Base-by-base conservation (phyloP, 2,888 invertebrate genomes). In the Acrocera orbiculus region DNA sequence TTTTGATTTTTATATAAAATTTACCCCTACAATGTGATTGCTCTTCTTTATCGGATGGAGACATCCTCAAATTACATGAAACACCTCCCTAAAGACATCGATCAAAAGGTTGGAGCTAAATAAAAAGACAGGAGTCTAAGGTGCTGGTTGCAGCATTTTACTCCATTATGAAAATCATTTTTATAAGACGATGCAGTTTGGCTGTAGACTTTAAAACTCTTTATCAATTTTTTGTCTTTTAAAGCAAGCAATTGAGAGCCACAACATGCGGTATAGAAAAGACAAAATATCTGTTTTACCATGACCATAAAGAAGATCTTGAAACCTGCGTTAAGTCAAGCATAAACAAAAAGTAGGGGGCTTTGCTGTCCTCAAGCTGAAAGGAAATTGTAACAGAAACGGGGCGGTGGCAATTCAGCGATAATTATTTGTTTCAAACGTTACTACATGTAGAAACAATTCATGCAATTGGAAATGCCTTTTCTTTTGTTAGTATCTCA, bases 41-140 rank as follows among this genome's bases (percentile, higher is more conserved):
- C 20, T 17, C 27, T 26, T 27, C 27, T 25, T 16, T 22, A 32
- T 27, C 27, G 22, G 28, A 36, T 17, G 34, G 37, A 40, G 40
- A 40, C 40, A 38, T 38, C 38, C 36, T 40, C 40, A 38, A 38
- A 40, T 40, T 38, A 40, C 38, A 38, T 30, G 40, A 38, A 40
- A 40, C 40, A 40, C 40, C 40, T 40, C 40, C 40, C 38, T 38
- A 40, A 40, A 40, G 40, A 38, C 40, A 40, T 40, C 37, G 37
- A 40, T 40, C 40, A 40, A 38, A 40, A 40, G 32, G 37, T 33
- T 26, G 30, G 37, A 33, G 31, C 35, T 34, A 39, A 35, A 37
- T 37, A 26, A 23, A 30, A 30, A 27, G 22, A 37, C 20, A 37
- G 30, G 33, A 27, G 25, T 27, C 27, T 24, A n/a, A n/a, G n/a